Percentiles rank a stretch among this genome's conserved stretches.
Evolutionary conservation across 1,140 invertebrate genomes (phyloP).

Genomic region (Neotoxoptera formosana): DNA sequence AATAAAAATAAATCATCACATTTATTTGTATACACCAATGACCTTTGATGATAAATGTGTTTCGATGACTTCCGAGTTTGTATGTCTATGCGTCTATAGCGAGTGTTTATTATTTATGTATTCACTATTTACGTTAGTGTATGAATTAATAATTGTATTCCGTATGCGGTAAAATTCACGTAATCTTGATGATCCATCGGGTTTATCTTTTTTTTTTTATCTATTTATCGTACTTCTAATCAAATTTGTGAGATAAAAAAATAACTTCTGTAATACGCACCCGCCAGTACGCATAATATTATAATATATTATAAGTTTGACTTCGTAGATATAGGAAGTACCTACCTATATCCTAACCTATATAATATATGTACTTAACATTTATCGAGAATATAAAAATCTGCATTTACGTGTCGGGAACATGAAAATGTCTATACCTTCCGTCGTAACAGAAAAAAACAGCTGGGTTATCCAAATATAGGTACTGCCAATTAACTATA

Average conservation of each 20-base stretch:
- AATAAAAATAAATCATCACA: not conserved
- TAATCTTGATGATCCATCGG: not conserved
- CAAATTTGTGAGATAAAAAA: not conserved
- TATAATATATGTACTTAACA: not conserved
- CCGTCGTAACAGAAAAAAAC: not conserved
- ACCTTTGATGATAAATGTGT: not conserved
- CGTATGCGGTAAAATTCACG: not conserved
- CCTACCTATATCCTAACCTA: not conserved
- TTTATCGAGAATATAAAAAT: not conserved
- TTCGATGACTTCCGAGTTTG: not conserved
- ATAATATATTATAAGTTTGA: not conserved
- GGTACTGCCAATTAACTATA: not conserved
- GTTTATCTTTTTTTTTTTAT: not conserved
- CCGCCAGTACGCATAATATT: not conserved
- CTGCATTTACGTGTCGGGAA: not conserved
- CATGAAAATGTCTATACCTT: not conserved
- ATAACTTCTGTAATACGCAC: not conserved
- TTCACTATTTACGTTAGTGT: not conserved
- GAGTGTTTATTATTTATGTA: not conserved
- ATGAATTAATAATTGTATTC: slow-evolving; percentile 7
- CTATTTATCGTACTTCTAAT: not conserved
- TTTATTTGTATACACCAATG: not conserved
- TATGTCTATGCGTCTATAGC: not conserved
- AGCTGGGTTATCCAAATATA: not conserved
- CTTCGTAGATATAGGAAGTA: not conserved